Conservation (phyloP, 2,113 vertebrate genomes). For the Lethenteron camtschaticum region DNA sequence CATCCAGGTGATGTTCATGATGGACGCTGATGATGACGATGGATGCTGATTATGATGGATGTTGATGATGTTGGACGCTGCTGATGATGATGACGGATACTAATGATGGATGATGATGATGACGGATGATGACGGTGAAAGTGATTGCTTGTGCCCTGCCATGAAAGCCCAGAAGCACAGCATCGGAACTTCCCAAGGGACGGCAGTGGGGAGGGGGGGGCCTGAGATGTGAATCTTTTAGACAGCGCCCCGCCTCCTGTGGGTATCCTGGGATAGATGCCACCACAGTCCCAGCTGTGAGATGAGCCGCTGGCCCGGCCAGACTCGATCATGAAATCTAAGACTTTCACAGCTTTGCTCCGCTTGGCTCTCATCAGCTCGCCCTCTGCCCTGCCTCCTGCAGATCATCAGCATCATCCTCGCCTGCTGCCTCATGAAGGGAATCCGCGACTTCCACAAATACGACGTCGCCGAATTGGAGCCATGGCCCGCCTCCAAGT, state of each 20-base stretch:
- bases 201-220: too few relatives aligned
- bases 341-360: neutral
- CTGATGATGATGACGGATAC: too few relatives aligned
- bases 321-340: too few relatives aligned
- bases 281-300: neutral
- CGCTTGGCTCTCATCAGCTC: neutral
- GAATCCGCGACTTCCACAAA: conserved; percentile 24
- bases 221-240: neutral
- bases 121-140: too few relatives aligned
- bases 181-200: too few relatives aligned
- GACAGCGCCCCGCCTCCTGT: neutral
- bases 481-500: too few relatives aligned
- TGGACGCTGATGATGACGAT: neutral
- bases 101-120: too few relatives aligned
- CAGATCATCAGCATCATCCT: conserved; percentile 54
- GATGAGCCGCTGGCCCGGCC: neutral
- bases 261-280: neutral
- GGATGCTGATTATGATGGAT: neutral
- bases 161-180: too few relatives aligned
- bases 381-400: neutral
- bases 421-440: conserved; percentile 53
- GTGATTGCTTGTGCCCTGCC: too few relatives aligned
- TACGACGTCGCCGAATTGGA: too few relatives aligned
- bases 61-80: too few relatives aligned
- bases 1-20: conserved; percentile 37